These are phyloP conservation scores for Xerus inauris DNA, from an alignment of 2,113 vertebrate genomes.

Conservation along the genomic window DNA sequence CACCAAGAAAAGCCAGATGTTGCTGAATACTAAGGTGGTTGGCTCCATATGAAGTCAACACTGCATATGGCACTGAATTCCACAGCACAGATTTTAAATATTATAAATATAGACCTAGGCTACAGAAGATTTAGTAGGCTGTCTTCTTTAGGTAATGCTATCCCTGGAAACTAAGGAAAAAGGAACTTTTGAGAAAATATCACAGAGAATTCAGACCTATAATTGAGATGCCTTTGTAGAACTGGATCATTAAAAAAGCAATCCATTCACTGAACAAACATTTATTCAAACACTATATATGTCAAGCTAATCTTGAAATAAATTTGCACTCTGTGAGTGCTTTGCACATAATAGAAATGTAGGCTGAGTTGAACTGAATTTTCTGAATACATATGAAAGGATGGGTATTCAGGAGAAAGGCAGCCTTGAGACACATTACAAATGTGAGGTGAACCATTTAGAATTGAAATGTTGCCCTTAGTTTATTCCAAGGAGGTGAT, in stretches of 20 bases:
- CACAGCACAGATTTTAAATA: background rate
- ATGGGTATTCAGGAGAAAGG: constrained; percentile 20
- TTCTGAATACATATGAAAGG: constrained; percentile 50
- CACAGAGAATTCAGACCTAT: constrained; percentile 26
- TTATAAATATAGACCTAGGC: background rate
- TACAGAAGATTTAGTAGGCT: background rate
- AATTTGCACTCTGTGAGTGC: constrained; percentile 60
- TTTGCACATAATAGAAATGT: constrained; percentile 56
- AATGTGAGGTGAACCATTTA: constrained; percentile 35
- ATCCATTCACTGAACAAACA: constrained; percentile 58
- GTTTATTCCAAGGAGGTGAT: constrained; percentile 3
- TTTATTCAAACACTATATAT: constrained; percentile 56
- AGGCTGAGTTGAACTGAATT: constrained; percentile 43
- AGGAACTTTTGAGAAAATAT: background rate
- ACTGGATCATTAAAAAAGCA: constrained; percentile 55
- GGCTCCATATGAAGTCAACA: background rate
- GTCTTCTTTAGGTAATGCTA: background rate
- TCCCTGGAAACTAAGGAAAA: constrained; percentile 7
- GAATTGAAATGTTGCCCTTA: constrained; percentile 58
- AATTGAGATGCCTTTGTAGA: constrained; percentile 31
- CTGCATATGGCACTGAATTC: background rate
- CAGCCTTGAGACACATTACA: constrained; percentile 36
- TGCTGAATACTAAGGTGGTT: background rate
- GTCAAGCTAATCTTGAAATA: constrained; percentile 64
- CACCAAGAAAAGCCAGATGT: constrained; percentile 10